These are phyloP conservation scores for Spea multiplicata DNA, from an alignment of 2,113 vertebrate genomes.

Conservation along the genomic window DNA sequence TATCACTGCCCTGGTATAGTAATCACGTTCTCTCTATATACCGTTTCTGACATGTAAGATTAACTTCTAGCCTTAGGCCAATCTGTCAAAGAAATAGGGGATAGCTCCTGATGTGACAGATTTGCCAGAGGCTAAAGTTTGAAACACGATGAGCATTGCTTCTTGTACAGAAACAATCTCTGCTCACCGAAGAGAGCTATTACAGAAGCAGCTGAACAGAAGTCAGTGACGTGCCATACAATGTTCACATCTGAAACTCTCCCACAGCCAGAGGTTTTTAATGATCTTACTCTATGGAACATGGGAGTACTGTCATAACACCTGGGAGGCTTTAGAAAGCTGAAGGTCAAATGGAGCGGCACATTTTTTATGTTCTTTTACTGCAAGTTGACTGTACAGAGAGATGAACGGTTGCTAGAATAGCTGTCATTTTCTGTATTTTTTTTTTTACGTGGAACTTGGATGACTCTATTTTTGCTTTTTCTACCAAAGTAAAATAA, in stretches of 20 bases:
- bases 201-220: slow-evolving; percentile 61
- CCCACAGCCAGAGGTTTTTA: slow-evolving; percentile 56
- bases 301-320: slow-evolving; percentile 55
- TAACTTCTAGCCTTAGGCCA: slow-evolving; percentile 69
- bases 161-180: slow-evolving; percentile 70
- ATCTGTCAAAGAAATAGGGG: slow-evolving; percentile 75
- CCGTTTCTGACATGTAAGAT: slow-evolving; percentile 71
- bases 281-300: slow-evolving; percentile 57
- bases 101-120: slow-evolving; percentile 70
- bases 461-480: neutral
- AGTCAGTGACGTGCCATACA: slow-evolving; percentile 59
- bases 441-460: neutral
- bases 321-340: slow-evolving; percentile 54
- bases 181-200: slow-evolving; percentile 60
- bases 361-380: slow-evolving; percentile 28
- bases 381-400: neutral
- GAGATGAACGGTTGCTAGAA: neutral
- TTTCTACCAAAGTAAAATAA: neutral
- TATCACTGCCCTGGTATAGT: slow-evolving; percentile 35
- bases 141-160: slow-evolving; percentile 68
- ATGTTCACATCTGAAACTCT: slow-evolving; percentile 61
- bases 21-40: slow-evolving; percentile 51
- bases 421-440: slow-evolving; percentile 12
- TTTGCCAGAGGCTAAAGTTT: slow-evolving; percentile 71
- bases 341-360: slow-evolving; percentile 53